Base-by-base conservation (phyloP, 2,888 invertebrate genomes). In the Acanthosoma haemorrhoidale region DNA sequence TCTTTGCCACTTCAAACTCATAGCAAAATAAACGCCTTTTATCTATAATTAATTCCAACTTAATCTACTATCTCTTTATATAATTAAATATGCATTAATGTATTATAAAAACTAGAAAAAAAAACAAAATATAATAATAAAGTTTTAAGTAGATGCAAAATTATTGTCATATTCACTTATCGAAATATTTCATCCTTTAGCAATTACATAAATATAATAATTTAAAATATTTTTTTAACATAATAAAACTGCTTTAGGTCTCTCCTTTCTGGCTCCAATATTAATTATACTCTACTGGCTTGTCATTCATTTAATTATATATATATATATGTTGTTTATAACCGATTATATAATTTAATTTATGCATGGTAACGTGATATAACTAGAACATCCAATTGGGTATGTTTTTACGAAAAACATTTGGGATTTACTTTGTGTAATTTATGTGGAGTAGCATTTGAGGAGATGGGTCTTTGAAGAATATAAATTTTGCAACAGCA, bases 111-210 rank as follows among this genome's bases (percentile, higher is more conserved):
- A 41, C 64, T 64, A 64, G 64, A 11, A 39, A 64, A 15, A 25
- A 18, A 39, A 36, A 64, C 18, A 41, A 41, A 38, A 39, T n/a
- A n/a, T n/a, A n/a, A n/a, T n/a, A 39, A 38, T 64, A 51, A 51
- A 25, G 25, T 64, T 16, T 64, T 64, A 31, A 21, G 64, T 64
- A 64, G 64, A 8, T 64, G 29, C 64, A 64, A 64, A 64, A 64
- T 64, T 64, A 64, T n/a, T n/a, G n/a, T 57, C 57, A 4, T 57
- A 5, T 64, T 18, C 38, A 61, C 38, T 36, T 61, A 61, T 36
- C 8, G 21, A 61, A 32, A 21, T 61, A 61, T 36, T 38, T 61
- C 51, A 51, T 51, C 51, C 25, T 51, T 51, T 51, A 51, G 51
- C 21, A 51, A 51, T 51, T 25, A 51, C 3, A n/a, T 51, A 51